Evolutionary conservation across 2,797 vertebrate genomes (phyloP), one percentile per base, ranked within the genome.

Genomic region (Ceyx erithaca): DNA sequence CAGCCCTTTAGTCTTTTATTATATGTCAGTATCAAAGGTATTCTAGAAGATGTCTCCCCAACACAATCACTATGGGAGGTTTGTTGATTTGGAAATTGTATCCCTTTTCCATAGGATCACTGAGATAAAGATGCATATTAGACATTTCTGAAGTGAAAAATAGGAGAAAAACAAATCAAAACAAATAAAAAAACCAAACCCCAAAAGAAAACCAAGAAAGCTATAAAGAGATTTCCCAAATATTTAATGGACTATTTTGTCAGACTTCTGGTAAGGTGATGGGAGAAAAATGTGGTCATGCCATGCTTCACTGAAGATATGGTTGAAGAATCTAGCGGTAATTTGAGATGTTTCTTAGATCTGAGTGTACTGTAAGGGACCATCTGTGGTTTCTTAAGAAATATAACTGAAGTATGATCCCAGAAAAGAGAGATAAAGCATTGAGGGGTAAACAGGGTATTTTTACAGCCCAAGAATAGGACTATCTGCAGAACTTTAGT

Each of bases 341-440:
- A 91, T 93, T 84, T 81, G 73, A 88, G 85, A 81, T 72, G 63
- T 79, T 94, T 93, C 67, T 80, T 92, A 59, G 63, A 78, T 85
- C 69, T 86, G 86, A 73, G 28, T 43, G 25, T 81, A 66, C 67
- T 89, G 23, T 76, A 87, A 76, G 52, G 71, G 55, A 72, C 77
- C 72, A 89, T 94, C 87, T 92, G 91, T 80, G 66, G 55, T 89
- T 95, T 95, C 66, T 90, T 66, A 70, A 84, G 92, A 88, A 93
- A 77, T 81, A 87, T 49, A 86, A 91, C 93, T 86, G 67, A 89
- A 77, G 55, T 79, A 87, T 70, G 77, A 87, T 91, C 76, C 43
- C 68, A 85, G 85, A 41, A 91, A 87, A 78, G 28, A 77, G 67
- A 89, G 70, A 84, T 77, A 85, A 83, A 86, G 63, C 59, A 63